phyloP scores from a whole-genome alignment of 2,888 invertebrate species.

The Mythimna ferrago region DNA sequence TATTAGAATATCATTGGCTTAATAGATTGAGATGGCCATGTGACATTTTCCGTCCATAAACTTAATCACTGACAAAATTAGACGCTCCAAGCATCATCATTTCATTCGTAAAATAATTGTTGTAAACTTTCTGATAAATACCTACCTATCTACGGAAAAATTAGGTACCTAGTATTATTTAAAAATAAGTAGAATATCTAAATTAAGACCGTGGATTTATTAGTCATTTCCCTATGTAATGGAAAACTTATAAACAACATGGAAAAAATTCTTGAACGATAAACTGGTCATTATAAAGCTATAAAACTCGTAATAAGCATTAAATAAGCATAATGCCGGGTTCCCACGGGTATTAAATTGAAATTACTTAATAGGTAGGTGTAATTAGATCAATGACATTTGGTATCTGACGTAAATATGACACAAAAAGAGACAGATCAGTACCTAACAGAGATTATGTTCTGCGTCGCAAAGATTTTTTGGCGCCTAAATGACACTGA shows the following conservation, averaged over 20 bases:
- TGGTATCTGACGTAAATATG: constrained; percentile 1
- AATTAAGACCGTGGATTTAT: not conserved
- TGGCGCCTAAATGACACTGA: not conserved
- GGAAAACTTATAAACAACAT: constrained; percentile 6
- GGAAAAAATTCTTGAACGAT: not conserved
- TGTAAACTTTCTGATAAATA: too few relatives aligned
- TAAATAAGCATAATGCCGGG: not conserved
- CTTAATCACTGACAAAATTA: too few relatives aligned
- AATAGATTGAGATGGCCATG: too few relatives aligned
- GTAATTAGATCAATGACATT: constrained; percentile 13
- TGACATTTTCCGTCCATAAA: too few relatives aligned
- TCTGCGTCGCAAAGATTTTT: not conserved
- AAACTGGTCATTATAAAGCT: constrained; percentile 21
- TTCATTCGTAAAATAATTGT: too few relatives aligned
- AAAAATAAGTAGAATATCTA: too few relatives aligned
- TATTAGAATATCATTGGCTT: too few relatives aligned
- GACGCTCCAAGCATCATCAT: too few relatives aligned
- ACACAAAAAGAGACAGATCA: not conserved
- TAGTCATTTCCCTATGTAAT: not conserved
- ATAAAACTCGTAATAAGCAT: constrained; percentile 8
- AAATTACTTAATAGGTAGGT: constrained; percentile 10
- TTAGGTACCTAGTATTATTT: too few relatives aligned
- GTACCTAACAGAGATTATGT: not conserved
- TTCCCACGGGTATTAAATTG: constrained; percentile 31
- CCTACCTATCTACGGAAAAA: too few relatives aligned